Conservation (phyloP, 2,888 invertebrate genomes). For the Trachelus stipa region DNA sequence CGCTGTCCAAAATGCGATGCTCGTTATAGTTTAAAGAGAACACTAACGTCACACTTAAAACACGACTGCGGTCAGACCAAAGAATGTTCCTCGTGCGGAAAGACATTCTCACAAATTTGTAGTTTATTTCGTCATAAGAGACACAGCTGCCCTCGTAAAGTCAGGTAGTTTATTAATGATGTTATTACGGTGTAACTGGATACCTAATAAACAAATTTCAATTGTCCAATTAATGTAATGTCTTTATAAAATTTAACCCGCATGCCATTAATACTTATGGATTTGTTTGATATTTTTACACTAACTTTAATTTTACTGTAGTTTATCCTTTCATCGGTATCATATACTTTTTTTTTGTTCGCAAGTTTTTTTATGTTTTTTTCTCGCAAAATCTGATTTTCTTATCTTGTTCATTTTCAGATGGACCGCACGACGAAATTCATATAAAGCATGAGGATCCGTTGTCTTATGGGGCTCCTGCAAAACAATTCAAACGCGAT, state of each 20-base stretch:
- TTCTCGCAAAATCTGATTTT: constrained; percentile 27
- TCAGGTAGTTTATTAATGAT: neutral
- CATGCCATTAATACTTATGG: neutral
- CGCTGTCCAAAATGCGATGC: constrained; percentile 47
- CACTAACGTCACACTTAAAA: constrained; percentile 48
- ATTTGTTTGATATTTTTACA: neutral
- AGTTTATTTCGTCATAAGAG: constrained; percentile 41
- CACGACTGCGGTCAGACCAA: constrained; percentile 52
- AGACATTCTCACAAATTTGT: constrained; percentile 44
- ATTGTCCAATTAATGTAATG: neutral
- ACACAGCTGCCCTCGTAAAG: constrained; percentile 17
- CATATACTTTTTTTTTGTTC: neutral
- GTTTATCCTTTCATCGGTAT: neutral
- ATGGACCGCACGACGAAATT: neutral
- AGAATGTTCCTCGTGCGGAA: constrained; percentile 42
- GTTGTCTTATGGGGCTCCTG: neutral
- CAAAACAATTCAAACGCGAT: neutral
- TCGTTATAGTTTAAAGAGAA: constrained; percentile 44
- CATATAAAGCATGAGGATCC: neutral
- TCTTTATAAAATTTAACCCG: neutral
- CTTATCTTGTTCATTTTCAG: neutral
- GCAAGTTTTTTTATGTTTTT: constrained; percentile 10
- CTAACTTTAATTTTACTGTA: neutral
- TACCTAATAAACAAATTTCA: neutral
- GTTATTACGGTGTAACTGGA: neutral